A percentile compares a stretch with the other conserved stretches of the same genome.
These are phyloP conservation scores for Camponotus vicinus DNA, from an alignment of 1,140 invertebrate genomes.

Conservation along the genomic window DNA sequence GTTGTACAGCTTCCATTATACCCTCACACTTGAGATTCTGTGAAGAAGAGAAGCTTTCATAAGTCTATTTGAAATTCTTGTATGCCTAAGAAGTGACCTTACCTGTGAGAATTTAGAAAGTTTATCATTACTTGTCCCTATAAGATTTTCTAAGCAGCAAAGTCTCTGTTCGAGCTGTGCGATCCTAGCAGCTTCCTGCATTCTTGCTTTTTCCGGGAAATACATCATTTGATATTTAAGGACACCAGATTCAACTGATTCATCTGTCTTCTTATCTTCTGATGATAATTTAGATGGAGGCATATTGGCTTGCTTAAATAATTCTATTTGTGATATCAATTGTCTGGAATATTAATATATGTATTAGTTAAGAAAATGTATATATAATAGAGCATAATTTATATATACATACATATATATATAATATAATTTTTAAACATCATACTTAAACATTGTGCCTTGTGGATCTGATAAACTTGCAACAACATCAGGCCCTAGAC, in stretches of 20 bases:
- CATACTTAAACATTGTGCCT: slow-evolving; percentile 80
- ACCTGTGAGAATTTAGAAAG: slow-evolving; percentile 81
- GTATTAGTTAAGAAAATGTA: not conserved
- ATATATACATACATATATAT: not conserved
- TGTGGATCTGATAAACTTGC: slow-evolving; percentile 77
- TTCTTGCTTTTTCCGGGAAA: slow-evolving; percentile 82
- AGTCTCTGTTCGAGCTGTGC: slow-evolving; percentile 82
- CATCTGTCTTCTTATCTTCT: slow-evolving; percentile 42
- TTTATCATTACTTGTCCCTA: slow-evolving; percentile 82
- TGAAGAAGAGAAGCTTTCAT: slow-evolving; percentile 10
- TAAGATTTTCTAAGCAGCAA: slow-evolving; percentile 81
- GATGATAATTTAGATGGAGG: slow-evolving; percentile 50
- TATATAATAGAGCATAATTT: not conserved
- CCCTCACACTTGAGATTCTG: slow-evolving; percentile 81
- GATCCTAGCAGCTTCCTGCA: slow-evolving; percentile 79
- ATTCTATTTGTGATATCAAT: slow-evolving; percentile 81
- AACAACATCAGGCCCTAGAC: slow-evolving; percentile 77
- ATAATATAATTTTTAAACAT: slow-evolving; percentile 10
- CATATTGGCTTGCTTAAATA: slow-evolving; percentile 78
- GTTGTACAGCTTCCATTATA: slow-evolving; percentile 90
- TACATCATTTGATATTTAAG: slow-evolving; percentile 84
- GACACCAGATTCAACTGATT: slow-evolving; percentile 71
- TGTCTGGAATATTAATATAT: slow-evolving; percentile 75
- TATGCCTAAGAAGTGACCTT: not conserved
- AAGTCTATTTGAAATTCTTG: not conserved